A percentile compares a stretch with the other conserved stretches of the same genome.
These are phyloP conservation scores for Phortica magna DNA, from an alignment of 2,888 invertebrate genomes.

Conservation along the genomic window DNA sequence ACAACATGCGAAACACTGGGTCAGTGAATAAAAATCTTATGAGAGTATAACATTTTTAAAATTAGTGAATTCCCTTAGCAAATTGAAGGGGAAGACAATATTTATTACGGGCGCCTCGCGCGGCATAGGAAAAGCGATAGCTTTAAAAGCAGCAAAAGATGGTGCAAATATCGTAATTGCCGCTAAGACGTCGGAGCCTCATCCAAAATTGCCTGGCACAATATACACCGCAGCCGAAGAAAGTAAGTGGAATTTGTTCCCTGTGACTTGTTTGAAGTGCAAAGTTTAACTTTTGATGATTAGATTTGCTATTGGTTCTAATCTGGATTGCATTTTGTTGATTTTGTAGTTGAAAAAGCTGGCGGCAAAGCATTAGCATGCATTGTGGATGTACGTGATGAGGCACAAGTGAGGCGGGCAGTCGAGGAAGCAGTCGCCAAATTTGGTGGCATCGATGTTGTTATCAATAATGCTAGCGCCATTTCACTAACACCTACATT, in stretches of 20 bases:
- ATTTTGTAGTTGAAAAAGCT: slow-evolving; percentile 84
- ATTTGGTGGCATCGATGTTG: slow-evolving; percentile 97
- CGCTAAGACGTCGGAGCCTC: slow-evolving; percentile 91
- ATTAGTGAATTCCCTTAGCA: slow-evolving; percentile 53
- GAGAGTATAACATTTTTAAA: not conserved
- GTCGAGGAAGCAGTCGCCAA: slow-evolving; percentile 83
- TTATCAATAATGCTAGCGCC: slow-evolving; percentile 97
- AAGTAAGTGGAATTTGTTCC: slow-evolving; percentile 78
- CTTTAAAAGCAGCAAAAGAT: slow-evolving; percentile 91
- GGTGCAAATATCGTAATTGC: slow-evolving; percentile 92
- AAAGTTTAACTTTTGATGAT: not conserved
- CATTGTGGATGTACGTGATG: slow-evolving; percentile 89
- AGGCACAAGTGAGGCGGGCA: slow-evolving; percentile 83
- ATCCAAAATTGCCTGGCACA: slow-evolving; percentile 83
- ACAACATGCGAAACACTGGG: slow-evolving; percentile 38
- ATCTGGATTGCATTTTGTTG: slow-evolving; percentile 28
- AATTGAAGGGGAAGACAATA: slow-evolving; percentile 90
- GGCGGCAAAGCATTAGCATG: slow-evolving; percentile 90
- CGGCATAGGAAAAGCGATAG: slow-evolving; percentile 96
- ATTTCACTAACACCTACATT: slow-evolving; percentile 90
- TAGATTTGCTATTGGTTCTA: slow-evolving; percentile 16
- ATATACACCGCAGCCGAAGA: slow-evolving; percentile 91
- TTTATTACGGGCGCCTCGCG: slow-evolving; percentile 98
- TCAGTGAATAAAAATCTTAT: slow-evolving; percentile 6
- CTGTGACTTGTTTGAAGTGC: not conserved